Conservation (phyloP, 2,888 invertebrate genomes). For the Drosophila dives region DNA sequence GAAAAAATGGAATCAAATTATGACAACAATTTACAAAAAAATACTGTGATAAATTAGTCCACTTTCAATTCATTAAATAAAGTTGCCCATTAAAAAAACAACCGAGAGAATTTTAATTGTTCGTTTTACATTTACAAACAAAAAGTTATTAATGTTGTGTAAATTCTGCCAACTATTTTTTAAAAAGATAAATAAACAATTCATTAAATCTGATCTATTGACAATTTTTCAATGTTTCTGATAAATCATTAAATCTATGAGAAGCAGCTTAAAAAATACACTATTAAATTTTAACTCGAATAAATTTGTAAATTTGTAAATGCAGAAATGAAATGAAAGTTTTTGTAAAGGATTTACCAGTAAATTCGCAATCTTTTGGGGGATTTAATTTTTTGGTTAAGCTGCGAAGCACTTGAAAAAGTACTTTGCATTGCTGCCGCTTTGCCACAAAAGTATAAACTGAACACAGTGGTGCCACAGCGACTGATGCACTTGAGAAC, state of each 20-base stretch:
- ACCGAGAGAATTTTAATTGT: neutral
- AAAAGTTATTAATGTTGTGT: neutral
- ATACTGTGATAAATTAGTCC: neutral
- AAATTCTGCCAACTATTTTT: neutral
- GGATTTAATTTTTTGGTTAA: slow-evolving; percentile 2
- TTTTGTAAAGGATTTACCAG: neutral
- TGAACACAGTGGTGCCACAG: slow-evolving; percentile 9
- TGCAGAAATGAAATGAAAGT: neutral
- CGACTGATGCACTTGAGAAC: slow-evolving; percentile 53
- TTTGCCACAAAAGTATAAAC: slow-evolving; percentile 26
- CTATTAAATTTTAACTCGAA: neutral
- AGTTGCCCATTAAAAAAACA: neutral
- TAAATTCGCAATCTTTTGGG: neutral
- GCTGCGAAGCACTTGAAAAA: slow-evolving; percentile 3
- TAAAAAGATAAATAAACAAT: neutral
- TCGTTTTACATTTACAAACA: neutral
- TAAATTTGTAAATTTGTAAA: neutral
- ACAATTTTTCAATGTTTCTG: neutral
- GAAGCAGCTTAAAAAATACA: neutral
- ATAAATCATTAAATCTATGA: neutral
- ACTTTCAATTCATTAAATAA: neutral
- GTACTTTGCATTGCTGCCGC: slow-evolving; percentile 5
- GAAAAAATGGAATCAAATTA: neutral
- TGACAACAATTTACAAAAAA: neutral
- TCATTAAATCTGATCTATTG: neutral